Conservation (phyloP, 2,888 invertebrate species). For the Sinelater perroti region DNA sequence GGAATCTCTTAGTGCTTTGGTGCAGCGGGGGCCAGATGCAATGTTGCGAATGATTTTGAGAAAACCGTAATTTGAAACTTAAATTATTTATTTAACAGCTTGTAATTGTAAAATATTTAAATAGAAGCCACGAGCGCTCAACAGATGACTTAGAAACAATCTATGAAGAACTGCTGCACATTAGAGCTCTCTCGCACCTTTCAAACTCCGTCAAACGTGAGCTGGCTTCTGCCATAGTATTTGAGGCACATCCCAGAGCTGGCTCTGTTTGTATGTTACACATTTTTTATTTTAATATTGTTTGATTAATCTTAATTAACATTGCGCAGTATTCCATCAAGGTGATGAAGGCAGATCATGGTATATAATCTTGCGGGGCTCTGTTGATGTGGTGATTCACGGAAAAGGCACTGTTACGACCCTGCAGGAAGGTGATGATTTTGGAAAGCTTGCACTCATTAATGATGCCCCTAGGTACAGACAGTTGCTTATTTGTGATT, state of each 20-base stretch:
- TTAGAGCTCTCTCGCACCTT: conserved; percentile 81
- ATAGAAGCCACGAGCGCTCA: conserved; percentile 77
- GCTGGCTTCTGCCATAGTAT: conserved; percentile 79
- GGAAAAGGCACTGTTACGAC: conserved; percentile 86
- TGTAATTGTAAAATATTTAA: too few species aligned
- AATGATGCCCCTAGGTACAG: conserved; percentile 83
- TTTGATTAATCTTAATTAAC: not conserved
- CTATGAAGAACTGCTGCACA: conserved; percentile 83
- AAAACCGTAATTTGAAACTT: too few species aligned
- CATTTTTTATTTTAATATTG: not conserved
- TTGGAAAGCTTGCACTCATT: conserved; percentile 85
- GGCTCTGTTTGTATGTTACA: conserved; percentile 77
- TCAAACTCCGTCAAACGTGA: conserved; percentile 84
- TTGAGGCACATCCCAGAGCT: conserved; percentile 80
- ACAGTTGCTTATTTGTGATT: not conserved
- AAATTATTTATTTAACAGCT: too few species aligned
- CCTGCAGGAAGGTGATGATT: conserved; percentile 85
- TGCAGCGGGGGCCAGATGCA: conserved; percentile 80
- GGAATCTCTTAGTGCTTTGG: conserved; percentile 71
- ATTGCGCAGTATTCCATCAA: conserved; percentile 77
- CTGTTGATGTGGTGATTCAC: conserved; percentile 84
- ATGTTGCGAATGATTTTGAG: conserved; percentile 80
- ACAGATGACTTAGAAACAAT: conserved; percentile 82
- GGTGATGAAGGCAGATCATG: conserved; percentile 86
- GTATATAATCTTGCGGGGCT: conserved; percentile 85